Evolutionary conservation across 2,113 vertebrate genomes (phyloP), one percentile per base, ranked within the genome.

Genomic region (Pterocles burchelli): DNA sequence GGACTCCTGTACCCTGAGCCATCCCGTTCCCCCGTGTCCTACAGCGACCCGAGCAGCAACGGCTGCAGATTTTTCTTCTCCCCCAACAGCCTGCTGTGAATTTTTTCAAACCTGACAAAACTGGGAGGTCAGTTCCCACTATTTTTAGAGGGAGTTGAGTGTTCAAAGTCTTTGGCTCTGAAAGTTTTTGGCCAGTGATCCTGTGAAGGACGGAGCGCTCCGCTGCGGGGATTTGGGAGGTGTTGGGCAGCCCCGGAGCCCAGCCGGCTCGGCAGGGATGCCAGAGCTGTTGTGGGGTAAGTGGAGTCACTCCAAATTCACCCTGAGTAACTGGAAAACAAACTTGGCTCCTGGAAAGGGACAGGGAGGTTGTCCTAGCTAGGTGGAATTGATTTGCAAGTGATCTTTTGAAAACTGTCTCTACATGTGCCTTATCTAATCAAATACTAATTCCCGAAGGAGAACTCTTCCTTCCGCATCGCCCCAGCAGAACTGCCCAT

Each of bases 341-440:
- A 33, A 90, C n/a, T 3, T 88, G 75, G 26, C 59, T 91, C n/a
- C 63, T 83, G 72, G 73, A 55, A 62, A 71, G 52, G 71, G 58
- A 52, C 59, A 52, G 72, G 55, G 55, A 90, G 48, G 46, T 65
- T 80, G 46, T 83, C 59, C 67, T 54, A 38, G 67, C 49, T 45
- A n/a, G 54, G 71, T 85, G 74, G 90, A 77, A 74, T 48, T 76
- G 88, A 80, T 89, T 74, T 93, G 90, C 95, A 93, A 92, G 85
- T 94, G 93, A 54, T 93, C 92, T 94, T 93, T 75, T 72, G 91
- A 67, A 88, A 91, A 52, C 34, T 33, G 77, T 88, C 95, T 96
- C 79, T 84, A 86, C 57, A 94, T 17, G 96, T 97, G 96, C 96
- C 96, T 97, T 97, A 97, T 78, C 80, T 92, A 81, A 88, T 41